These are phyloP conservation scores for Ochlodes sylvanus DNA, from an alignment of 2,888 invertebrate species.

Conservation along the genomic window DNA sequence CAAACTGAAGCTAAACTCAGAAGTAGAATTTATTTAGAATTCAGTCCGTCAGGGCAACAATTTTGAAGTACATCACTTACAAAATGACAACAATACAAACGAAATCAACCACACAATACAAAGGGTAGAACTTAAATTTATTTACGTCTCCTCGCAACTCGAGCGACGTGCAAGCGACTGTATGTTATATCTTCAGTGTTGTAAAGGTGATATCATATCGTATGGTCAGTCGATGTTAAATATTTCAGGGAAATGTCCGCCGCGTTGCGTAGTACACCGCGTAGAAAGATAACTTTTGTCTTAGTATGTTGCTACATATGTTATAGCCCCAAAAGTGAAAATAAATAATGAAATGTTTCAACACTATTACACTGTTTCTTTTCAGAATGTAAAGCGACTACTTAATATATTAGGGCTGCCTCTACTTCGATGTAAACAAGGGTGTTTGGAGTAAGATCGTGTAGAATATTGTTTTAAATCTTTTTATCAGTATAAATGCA, in stretches of 20 bases:
- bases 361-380: background rate
- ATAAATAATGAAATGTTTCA: background rate
- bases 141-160: slow-evolving; percentile 17
- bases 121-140: slow-evolving; percentile 19
- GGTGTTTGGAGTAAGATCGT: no score
- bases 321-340: background rate
- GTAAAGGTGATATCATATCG: slow-evolving; percentile 33
- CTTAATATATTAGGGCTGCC: no score
- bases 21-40: slow-evolving; percentile 15
- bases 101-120: slow-evolving; percentile 29
- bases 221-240: slow-evolving; percentile 45
- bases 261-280: background rate
- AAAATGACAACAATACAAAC: slow-evolving; percentile 7
- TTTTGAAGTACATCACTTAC: slow-evolving; percentile 20
- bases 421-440: no score
- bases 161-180: slow-evolving; percentile 40
- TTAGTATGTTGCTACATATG: no score
- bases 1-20: slow-evolving; percentile 4
- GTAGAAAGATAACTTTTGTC: background rate
- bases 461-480: no score
- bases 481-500: no score
- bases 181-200: slow-evolving; percentile 9
- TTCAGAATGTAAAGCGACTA: background rate
- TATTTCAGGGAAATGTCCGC: slow-evolving; percentile 44
- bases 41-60: slow-evolving; percentile 8